Evolutionary conservation across 1,140 invertebrate genomes (phyloP).

Genomic region (Chironomus striatipennis): DNA sequence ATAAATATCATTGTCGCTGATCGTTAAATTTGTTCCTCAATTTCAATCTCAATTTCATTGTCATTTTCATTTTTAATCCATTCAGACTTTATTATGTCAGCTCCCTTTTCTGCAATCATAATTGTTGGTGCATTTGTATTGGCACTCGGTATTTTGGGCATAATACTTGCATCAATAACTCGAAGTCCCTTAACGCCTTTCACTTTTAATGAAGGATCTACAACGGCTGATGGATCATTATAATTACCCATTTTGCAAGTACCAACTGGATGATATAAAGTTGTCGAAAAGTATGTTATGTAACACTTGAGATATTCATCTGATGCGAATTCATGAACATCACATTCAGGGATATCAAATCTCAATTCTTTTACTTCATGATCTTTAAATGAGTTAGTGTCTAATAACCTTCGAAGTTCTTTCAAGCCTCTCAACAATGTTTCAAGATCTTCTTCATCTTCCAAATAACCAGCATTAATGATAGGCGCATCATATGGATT

Average conservation of each 20-base stretch:
- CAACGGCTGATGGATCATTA: conserved; percentile 51
- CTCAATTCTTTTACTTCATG: conserved; percentile 40
- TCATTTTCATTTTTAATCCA: conserved; percentile 35
- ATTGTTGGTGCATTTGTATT: conserved; percentile 70
- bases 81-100: conserved; percentile 59
- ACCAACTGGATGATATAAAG: conserved; percentile 61
- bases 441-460: conserved; percentile 59
- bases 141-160: conserved; percentile 62
- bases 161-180: conserved; percentile 71
- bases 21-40: neutral
- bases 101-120: conserved; percentile 70
- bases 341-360: conserved; percentile 41
- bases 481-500: conserved; percentile 48
- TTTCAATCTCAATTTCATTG: neutral
- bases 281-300: conserved; percentile 49
- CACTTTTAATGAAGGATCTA: conserved; percentile 58
- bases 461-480: conserved; percentile 76
- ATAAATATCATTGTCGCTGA: too few relatives aligned
- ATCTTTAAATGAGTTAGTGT: conserved; percentile 44
- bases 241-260: conserved; percentile 69
- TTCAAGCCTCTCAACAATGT: conserved; percentile 59
- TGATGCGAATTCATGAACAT: conserved; percentile 39
- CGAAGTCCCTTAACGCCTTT: conserved; percentile 57
- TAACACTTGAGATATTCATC: conserved; percentile 57
- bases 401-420: conserved; percentile 43